Evolutionary conservation across 1,140 invertebrate genomes (phyloP).

Genomic region (Glossosoma conforme): DNA sequence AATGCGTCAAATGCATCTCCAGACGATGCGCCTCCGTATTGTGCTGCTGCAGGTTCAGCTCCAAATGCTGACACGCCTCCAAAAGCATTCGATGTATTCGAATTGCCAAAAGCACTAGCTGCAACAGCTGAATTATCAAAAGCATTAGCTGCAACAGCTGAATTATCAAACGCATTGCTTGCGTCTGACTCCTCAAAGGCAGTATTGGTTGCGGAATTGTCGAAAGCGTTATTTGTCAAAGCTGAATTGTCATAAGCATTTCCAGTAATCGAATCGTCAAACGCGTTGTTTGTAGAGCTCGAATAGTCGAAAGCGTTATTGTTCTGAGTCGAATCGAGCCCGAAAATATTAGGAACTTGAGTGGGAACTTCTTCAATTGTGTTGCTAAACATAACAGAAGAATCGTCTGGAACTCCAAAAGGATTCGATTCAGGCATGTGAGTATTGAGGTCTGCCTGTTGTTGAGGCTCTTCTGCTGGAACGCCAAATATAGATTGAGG

Average conservation of each 20-base stretch:
- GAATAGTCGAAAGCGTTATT: conserved; percentile 5
- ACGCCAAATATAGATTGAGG: conserved; percentile 3
- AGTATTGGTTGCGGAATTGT: no score
- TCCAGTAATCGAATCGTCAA: no score
- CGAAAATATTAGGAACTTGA: conserved; percentile 12
- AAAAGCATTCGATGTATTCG: no score
- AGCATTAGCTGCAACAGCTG: no score
- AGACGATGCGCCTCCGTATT: not conserved
- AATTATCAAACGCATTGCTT: no score
- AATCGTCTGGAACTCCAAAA: conserved; percentile 13
- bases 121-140: no score
- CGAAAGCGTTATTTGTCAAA: no score
- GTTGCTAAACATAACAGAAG: conserved; percentile 8
- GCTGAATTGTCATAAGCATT: no score
- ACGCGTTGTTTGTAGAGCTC: not conserved
- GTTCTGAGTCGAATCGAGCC: conserved; percentile 1
- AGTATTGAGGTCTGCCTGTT: not conserved
- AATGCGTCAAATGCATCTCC: conserved; percentile 76
- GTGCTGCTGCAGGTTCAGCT: not conserved
- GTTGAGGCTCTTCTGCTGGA: conserved; percentile 3
- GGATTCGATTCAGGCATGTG: conserved; percentile 20
- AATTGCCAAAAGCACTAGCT: no score
- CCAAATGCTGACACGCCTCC: conserved; percentile 8
- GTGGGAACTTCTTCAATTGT: not conserved
- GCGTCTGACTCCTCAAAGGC: no score